Percentiles rank a stretch among this genome's conserved stretches.
Conservation (phyloP, 2,797 vertebrate species). For the Crocodylus rhombifer region DNA sequence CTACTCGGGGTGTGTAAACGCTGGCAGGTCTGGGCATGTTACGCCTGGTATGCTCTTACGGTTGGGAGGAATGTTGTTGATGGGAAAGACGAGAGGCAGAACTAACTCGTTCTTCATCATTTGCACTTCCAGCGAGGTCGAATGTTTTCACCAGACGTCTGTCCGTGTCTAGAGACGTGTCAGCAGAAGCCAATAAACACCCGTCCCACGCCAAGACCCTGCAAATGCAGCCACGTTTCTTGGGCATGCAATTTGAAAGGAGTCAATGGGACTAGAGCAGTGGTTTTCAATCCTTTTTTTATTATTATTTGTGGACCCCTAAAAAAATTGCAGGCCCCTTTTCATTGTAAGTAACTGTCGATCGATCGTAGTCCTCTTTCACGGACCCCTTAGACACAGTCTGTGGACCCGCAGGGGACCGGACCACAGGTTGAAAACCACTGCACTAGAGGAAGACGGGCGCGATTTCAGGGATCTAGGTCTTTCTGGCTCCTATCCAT, state of each 20-base stretch:
- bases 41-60: conserved; percentile 49
- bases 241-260: background rate
- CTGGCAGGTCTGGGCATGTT: conserved; percentile 56
- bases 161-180: background rate
- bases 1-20: conserved; percentile 38
- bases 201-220: background rate
- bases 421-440: too few species aligned
- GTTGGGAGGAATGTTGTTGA: conserved; percentile 42
- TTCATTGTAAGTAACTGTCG: too few species aligned
- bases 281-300: too few species aligned
- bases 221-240: background rate
- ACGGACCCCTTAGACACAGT: too few species aligned
- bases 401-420: too few species aligned
- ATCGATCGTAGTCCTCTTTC: too few species aligned
- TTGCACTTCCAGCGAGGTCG: background rate
- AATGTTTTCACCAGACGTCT: background rate
- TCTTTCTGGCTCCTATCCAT: too few species aligned
- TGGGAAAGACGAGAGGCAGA: conserved; percentile 20
- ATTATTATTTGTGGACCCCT: too few species aligned
- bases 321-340: too few species aligned
- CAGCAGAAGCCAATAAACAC: background rate
- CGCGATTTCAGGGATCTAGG: too few species aligned
- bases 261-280: background rate
- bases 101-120: background rate
- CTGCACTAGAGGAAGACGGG: too few species aligned